phyloP scores from a whole-genome alignment of 1,140 invertebrate genomes.

The Caenorhabditis latens region DNA sequence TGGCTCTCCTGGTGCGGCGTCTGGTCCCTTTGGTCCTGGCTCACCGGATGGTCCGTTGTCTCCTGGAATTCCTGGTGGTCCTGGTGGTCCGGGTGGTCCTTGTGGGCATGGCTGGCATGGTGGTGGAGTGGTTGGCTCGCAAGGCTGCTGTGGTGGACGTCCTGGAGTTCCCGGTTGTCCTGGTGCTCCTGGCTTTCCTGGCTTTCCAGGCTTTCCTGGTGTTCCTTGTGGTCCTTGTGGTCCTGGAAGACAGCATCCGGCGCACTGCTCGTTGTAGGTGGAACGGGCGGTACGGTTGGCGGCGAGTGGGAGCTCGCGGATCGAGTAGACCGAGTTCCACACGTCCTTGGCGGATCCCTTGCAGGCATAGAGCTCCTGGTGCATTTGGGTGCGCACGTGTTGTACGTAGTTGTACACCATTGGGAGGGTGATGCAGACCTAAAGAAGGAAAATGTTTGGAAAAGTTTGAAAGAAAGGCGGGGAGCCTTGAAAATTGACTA shows the following conservation, averaged over 20 bases:
- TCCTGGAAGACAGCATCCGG: slow-evolving; percentile 72
- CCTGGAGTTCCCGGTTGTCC: slow-evolving; percentile 68
- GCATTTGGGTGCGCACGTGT: slow-evolving; percentile 65
- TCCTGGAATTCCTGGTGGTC: slow-evolving; percentile 67
- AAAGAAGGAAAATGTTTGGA: neutral
- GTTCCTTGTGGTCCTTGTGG: slow-evolving; percentile 67
- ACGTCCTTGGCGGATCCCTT: slow-evolving; percentile 70
- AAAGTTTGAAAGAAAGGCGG: too few species aligned
- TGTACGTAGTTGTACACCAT: slow-evolving; percentile 71
- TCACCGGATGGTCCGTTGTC: slow-evolving; percentile 68
- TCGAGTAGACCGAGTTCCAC: slow-evolving; percentile 68
- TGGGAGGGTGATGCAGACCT: slow-evolving; percentile 67
- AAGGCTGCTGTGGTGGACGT: slow-evolving; percentile 70
- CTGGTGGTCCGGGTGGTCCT: slow-evolving; percentile 68
- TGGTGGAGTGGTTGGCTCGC: slow-evolving; percentile 72
- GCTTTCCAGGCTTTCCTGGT: slow-evolving; percentile 63
- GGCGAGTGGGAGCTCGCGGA: slow-evolving; percentile 66
- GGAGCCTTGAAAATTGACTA: too few species aligned
- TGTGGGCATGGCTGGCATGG: slow-evolving; percentile 72
- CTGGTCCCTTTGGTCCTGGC: slow-evolving; percentile 71
- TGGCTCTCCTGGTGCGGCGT: slow-evolving; percentile 58
- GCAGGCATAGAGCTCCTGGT: slow-evolving; percentile 65
- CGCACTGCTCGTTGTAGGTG: slow-evolving; percentile 74
- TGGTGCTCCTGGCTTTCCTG: slow-evolving; percentile 66
- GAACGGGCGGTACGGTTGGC: slow-evolving; percentile 71